phyloP scores from a whole-genome alignment of 2,797 vertebrate species.

The Sciurus carolinensis region DNA sequence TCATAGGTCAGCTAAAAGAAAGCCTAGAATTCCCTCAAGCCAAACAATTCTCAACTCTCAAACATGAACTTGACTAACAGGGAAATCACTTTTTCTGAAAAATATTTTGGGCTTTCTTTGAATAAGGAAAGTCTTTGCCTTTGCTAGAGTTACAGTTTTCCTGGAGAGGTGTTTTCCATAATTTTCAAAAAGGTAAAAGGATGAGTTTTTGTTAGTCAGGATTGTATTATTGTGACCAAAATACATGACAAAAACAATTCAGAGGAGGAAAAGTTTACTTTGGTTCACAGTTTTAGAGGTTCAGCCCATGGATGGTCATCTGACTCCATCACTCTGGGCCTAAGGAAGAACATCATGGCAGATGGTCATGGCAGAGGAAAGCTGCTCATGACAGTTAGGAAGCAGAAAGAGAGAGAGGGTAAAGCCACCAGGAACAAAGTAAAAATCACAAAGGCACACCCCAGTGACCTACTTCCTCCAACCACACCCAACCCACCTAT shows the following conservation, averaged over 20 bases:
- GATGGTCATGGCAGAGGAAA: too few species aligned
- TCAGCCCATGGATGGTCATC: too few species aligned
- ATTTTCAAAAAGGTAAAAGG: slow-evolving; percentile 13
- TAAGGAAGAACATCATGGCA: too few species aligned
- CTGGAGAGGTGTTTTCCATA: neutral
- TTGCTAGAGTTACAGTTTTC: neutral
- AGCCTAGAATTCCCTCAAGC: neutral
- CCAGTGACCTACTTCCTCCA: too few species aligned
- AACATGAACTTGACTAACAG: neutral
- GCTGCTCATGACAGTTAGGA: too few species aligned
- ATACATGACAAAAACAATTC: neutral
- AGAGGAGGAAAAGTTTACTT: too few species aligned
- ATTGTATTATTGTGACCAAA: neutral
- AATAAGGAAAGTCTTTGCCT: neutral
- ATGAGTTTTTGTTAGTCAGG: neutral
- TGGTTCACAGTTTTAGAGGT: too few species aligned
- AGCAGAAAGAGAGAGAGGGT: too few species aligned
- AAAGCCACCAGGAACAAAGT: too few species aligned
- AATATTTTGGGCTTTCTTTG: neutral
- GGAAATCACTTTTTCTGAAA: neutral
- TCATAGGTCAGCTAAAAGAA: neutral
- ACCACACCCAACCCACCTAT: too few species aligned
- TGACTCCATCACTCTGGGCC: too few species aligned
- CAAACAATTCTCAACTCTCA: neutral
- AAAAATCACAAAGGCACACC: too few species aligned